Evolutionary conservation across 2,113 vertebrate genomes (phyloP), one percentile per base, ranked within the genome.

Genomic region (Copsychus sechellarum): DNA sequence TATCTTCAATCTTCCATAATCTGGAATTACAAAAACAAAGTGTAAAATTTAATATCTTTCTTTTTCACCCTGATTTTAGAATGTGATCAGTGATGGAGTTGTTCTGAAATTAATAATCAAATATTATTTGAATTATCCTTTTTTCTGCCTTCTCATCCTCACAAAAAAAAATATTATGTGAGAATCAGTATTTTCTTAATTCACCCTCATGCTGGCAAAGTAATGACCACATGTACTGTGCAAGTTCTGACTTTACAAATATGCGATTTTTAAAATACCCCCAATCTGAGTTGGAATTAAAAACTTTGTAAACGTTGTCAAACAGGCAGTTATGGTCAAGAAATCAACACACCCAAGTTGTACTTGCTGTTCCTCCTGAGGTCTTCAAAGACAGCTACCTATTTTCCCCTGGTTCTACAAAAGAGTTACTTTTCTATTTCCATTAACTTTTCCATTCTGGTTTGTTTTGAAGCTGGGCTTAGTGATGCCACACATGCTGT

Each of bases 1-100:
- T 38, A 48, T 16, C 29, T 50, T 62, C 17, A 40, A 6, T 33
- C 17, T 40, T 40, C 13, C 16, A 40, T 61, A 61, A 72, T 62
- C 4, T 4, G 47, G 12, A 77, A 58, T n/a, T 67, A 50, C 31
- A 20, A 43, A 81, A 77, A 48, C 0, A 0, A 6, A 67, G 5
- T 14, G 7, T 70, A 12, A 45, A 78, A 38, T 57, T 84, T 62
- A 51, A 34, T 60, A 9, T 11, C 0, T 11, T 11, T 48, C 19
- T 33, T 36, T 34, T 28, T 1, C 4, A 14, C 3, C 2, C 5
- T 19, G 13, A n/a, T n/a, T 85, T 73, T 61, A 42, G 19, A 36
- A 21, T 48, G 36, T 24, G 8, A n/a, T 78, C 8, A 16, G 6
- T 28, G 14, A 38, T 15, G 8, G 14, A 57, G 7, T 18, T 74